Base-by-base conservation (phyloP, 1,140 invertebrate genomes). In the Hydropsyche tenuis region DNA sequence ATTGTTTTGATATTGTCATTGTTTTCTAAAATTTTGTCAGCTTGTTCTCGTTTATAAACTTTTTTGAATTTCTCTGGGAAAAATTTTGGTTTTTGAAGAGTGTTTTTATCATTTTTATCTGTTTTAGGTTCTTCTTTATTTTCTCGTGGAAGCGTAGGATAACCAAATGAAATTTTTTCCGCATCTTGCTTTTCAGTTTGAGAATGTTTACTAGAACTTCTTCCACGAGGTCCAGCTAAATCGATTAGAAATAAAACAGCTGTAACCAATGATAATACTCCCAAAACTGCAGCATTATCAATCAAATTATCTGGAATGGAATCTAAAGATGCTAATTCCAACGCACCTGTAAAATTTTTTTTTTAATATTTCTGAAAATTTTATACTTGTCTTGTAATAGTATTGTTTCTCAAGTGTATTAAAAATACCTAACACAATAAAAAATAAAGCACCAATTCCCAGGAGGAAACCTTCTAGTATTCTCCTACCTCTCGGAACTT, bases 251-350 rank as follows among this genome's bases (percentile, higher is more conserved):
- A 92, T 1, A 92, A 82, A 1, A 89, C 85, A 0, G 88, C 91
- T 0, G 90, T 90, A 6, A 90, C 71, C 5, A 92, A 81, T n/a
- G 91, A 89, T 3, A 92, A 81, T 9, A 87, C 85, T 0, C 91
- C 91, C 12, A 92, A 84, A 20, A 92, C 87, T 0, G 90, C 88
- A 0, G 90, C 90, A 80, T 92, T 92, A 75, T 90, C 90, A 4
- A 91, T 82, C 51, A 93, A 81, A 45, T 89, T 86, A 9, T 82
- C 79, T 1, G 90, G 90, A 1, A 92, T 86, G 48, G 88, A 89
- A 78, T 93, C 91, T 77, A 92, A 84, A 4, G 90, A 89, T 11
- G 89, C 89, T 64, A 92, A 83, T 71, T 89, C 88, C 78, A 92
- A 81, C 77, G 88, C 89, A 77, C 87, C 87, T 88, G 9, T 37